Conservation (phyloP, 2,113 vertebrate species). For the Actenoides lindsayi region DNA sequence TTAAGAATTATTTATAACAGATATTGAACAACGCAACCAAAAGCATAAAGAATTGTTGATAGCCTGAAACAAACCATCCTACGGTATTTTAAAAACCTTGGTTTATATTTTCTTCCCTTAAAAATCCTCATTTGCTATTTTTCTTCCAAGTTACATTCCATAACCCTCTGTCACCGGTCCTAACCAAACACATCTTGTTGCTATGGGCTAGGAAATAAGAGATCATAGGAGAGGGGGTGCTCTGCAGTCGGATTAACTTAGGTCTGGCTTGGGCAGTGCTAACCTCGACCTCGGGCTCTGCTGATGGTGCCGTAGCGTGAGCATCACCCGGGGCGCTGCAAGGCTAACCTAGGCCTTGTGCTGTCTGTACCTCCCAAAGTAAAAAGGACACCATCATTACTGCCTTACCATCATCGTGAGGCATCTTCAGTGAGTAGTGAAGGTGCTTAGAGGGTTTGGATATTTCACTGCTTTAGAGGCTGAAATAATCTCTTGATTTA, state of each 20-base stretch:
- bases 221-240: neutral
- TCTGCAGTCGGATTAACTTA: neutral
- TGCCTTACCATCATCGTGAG: rapidly evolving
- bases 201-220: neutral
- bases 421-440: rapidly evolving
- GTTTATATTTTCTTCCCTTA: neutral
- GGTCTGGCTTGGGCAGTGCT: neutral
- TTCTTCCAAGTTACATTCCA: neutral
- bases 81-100: neutral
- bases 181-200: neutral
- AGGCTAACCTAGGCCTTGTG: neutral
- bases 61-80: neutral
- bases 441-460: neutral
- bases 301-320: rapidly evolving
- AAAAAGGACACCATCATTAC: neutral
- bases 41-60: neutral
- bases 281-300: neutral
- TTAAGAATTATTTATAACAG: neutral
- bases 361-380: neutral
- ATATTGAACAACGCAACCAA: neutral
- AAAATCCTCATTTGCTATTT: neutral
- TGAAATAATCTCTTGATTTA: neutral
- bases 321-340: neutral
- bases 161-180: neutral
- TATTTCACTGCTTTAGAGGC: neutral